Conservation (phyloP, 2,113 vertebrate genomes). For the Pseudolaguvia tuberculata region DNA sequence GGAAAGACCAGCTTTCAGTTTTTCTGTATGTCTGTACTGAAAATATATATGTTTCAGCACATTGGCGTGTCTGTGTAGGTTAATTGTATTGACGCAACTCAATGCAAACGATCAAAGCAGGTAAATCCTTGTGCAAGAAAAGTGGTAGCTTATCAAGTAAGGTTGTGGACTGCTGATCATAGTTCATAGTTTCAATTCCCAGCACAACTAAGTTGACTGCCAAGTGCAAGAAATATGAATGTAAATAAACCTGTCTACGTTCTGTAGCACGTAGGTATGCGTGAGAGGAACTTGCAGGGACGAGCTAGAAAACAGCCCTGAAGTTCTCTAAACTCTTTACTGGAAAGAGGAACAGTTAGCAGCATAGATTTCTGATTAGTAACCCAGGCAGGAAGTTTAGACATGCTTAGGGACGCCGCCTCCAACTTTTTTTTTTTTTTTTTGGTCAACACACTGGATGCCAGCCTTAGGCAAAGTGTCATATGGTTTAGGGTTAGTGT, state of each 20-base stretch:
- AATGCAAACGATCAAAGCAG: not conserved
- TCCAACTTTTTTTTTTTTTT: slow-evolving; percentile 47
- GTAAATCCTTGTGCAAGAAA: not conserved
- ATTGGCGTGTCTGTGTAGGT: not conserved
- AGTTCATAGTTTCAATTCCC: no score
- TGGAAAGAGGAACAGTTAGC: not conserved
- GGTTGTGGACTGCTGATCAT: no score
- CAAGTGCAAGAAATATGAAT: no score
- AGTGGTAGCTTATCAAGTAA: not conserved
- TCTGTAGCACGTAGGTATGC: not conserved
- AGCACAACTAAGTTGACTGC: no score
- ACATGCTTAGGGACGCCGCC: slow-evolving; percentile 63
- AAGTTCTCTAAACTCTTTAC: not conserved
- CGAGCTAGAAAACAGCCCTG: not conserved
- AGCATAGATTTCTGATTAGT: slow-evolving; percentile 3
- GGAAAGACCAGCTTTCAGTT: not conserved
- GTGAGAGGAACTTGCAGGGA: not conserved
- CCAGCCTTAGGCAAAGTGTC: slow-evolving; percentile 62
- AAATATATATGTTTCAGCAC: not conserved
- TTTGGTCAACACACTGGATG: slow-evolving; percentile 61
- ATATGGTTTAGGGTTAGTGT: slow-evolving; percentile 60
- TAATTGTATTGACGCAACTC: no score
- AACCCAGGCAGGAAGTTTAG: slow-evolving; percentile 57
- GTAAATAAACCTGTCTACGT: not conserved
- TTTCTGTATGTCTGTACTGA: not conserved